phyloP scores from a whole-genome alignment of 2,113 vertebrate species.

The Lepisosteus osseus region DNA sequence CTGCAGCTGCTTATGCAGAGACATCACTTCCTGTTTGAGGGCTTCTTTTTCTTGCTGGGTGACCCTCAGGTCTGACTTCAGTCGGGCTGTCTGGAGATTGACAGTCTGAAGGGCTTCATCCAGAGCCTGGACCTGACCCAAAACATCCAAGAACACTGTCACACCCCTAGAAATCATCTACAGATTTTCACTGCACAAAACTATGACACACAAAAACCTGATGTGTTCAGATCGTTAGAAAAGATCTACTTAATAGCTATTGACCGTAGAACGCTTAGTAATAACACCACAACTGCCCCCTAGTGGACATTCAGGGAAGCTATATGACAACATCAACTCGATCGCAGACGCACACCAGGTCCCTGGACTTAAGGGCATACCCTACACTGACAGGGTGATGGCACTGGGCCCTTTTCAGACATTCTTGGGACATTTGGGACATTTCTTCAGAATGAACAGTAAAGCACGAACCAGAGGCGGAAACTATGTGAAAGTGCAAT shows the following conservation, averaged over 20 bases:
- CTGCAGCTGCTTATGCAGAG: conserved; percentile 77
- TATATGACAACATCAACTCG: too few species aligned
- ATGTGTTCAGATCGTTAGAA: background rate
- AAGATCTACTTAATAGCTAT: too few species aligned
- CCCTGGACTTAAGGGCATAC: too few species aligned
- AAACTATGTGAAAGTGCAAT: too few species aligned
- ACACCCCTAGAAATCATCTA: background rate
- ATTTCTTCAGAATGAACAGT: too few species aligned
- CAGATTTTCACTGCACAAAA: too few species aligned
- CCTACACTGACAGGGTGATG: too few species aligned
- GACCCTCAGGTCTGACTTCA: conserved; percentile 71
- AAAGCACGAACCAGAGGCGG: too few species aligned
- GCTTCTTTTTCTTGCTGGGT: conserved; percentile 79
- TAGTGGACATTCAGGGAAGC: too few species aligned
- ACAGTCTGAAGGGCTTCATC: conserved; percentile 71
- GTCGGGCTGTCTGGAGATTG: conserved; percentile 65
- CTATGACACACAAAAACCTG: background rate
- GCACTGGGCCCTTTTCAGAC: too few species aligned
- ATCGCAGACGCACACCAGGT: too few species aligned
- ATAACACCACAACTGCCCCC: background rate
- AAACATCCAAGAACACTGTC: background rate
- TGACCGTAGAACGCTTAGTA: background rate
- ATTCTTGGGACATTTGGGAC: too few species aligned
- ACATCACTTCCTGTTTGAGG: conserved; percentile 73
- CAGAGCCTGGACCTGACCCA: conserved; percentile 64